These are phyloP conservation scores for Thamnophis sirtalis DNA, from an alignment of 2,113 vertebrate genomes.

Conservation along the genomic window DNA sequence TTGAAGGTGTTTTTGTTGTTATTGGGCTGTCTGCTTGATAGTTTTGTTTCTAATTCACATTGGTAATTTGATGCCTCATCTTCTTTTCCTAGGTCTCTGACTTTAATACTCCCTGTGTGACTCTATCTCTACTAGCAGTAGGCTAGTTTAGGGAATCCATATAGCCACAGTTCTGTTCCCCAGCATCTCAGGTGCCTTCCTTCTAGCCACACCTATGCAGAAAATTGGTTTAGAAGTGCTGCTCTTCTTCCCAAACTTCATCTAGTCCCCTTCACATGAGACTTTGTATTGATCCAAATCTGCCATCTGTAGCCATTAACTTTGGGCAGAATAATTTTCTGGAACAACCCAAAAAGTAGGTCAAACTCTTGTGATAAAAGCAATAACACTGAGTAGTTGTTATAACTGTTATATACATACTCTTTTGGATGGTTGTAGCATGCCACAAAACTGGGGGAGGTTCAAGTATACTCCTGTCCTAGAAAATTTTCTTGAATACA, in stretches of 20 bases:
- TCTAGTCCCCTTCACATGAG: not conserved
- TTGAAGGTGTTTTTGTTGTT: not conserved
- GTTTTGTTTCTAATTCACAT: not conserved
- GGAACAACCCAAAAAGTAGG: not conserved
- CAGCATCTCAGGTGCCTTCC: not conserved
- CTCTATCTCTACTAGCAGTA: not conserved
- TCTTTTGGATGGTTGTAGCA: not conserved
- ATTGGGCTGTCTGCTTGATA: not conserved
- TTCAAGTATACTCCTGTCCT: not conserved
- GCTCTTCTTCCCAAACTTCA: not conserved
- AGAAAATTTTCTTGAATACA: not conserved
- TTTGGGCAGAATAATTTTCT: not conserved
- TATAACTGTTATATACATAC: no score
- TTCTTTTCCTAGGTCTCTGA: not conserved
- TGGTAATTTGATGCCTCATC: not conserved
- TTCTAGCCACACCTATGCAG: not conserved
- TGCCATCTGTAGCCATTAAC: not conserved
- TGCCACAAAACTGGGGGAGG: not conserved
- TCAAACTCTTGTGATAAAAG: not conserved
- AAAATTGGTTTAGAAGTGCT: not conserved
- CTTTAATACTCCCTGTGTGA: not conserved
- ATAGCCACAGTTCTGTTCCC: not conserved
- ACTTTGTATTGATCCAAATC: not conserved
- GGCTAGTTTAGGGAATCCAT: not conserved
- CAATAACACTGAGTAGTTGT: not conserved